phyloP scores from a whole-genome alignment of 2,797 vertebrate species.

The Intellagama lesueurii region DNA sequence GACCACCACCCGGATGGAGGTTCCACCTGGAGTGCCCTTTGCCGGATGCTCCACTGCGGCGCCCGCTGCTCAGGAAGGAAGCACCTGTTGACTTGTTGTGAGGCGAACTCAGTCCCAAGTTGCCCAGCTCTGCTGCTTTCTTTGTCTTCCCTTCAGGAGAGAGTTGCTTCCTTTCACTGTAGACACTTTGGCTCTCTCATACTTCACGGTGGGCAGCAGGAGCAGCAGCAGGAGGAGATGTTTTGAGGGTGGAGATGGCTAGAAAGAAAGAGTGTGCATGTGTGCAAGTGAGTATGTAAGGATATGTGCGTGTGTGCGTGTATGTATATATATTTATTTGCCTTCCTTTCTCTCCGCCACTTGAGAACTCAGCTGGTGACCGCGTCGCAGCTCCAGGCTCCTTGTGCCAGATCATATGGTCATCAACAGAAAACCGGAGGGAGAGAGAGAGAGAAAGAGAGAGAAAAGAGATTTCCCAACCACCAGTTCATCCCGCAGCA shows the following conservation, averaged over 20 bases:
- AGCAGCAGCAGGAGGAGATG: conserved; percentile 33
- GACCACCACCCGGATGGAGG: conserved; percentile 55
- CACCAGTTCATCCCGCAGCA: conserved; percentile 32
- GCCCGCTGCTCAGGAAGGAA: background rate
- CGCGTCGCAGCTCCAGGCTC: conserved; percentile 49
- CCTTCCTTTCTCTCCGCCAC: conserved; percentile 35
- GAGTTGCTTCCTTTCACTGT: background rate
- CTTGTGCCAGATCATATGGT: conserved; percentile 63
- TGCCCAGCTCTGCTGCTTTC: background rate
- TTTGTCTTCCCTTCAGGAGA: background rate
- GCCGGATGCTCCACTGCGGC: conserved; percentile 17
- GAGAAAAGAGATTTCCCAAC: conserved; percentile 20
- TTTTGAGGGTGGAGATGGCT: conserved; percentile 24
- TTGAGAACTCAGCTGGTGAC: conserved; percentile 49
- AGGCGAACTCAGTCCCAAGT: conserved; percentile 24
- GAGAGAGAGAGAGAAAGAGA: conserved; percentile 26
- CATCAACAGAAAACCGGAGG: conserved; percentile 55
- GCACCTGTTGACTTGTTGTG: conserved; percentile 13
- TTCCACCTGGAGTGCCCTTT: background rate
- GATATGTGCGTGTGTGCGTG: no score
- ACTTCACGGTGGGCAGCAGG: conserved; percentile 40
- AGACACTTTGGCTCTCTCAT: conserved; percentile 32
- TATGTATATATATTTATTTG: background rate
- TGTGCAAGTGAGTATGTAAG: background rate
- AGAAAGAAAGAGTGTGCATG: conserved; percentile 1